Base-by-base conservation (phyloP, 2,888 invertebrate genomes). In the Dasysyrphus albostriatus region DNA sequence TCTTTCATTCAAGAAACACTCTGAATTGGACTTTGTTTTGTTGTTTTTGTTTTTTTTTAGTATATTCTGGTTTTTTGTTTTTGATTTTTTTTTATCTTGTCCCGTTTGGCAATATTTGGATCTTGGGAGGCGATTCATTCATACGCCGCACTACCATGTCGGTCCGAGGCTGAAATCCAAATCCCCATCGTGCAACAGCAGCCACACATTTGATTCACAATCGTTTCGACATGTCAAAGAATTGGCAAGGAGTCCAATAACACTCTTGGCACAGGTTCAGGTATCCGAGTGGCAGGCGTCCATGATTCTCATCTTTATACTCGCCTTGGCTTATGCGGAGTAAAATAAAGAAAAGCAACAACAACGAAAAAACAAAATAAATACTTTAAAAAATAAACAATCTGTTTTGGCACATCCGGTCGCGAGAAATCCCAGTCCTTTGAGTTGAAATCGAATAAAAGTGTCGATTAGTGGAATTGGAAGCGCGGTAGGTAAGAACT, bases 351-450 rank as follows among this genome's bases (percentile, higher is more conserved):
- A 76, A 65, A 14, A 63, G 3, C 14, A 44, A 67, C 5, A 6
- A 5, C 24, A 24, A 24, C 24, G n/a, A n/a, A 24, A 42, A 5
- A 19, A 39, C 39, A 47, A 49, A 47, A 51, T 32, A 63, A 51
- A 39, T 12, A 49, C 14, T 34, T 51, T 4, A 69, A 67, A 63
- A 80, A 78, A 70, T 19, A 74, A 83, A 87, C 83, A 91, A 91
- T 91, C 92, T 91, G 92, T 92, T 92, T 91, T 91, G 91, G 91
- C 89, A 92, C 92, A 92, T 92, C 92, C 92, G 92, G 92, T 92
- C 91, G 92, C 91, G 91, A 91, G 78, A 83, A 67, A 72, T 87
- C 83, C 47, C 58, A 39, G 58, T 19, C 78, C 63, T 51, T 70
- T 74, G 49, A 75, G 78, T 29, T 70, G 78, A 78, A 83, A 70